Evolutionary conservation across 1,140 invertebrate species (phyloP), one percentile per base, ranked within the genome.

Genomic region (Drosophila orosa): DNA sequence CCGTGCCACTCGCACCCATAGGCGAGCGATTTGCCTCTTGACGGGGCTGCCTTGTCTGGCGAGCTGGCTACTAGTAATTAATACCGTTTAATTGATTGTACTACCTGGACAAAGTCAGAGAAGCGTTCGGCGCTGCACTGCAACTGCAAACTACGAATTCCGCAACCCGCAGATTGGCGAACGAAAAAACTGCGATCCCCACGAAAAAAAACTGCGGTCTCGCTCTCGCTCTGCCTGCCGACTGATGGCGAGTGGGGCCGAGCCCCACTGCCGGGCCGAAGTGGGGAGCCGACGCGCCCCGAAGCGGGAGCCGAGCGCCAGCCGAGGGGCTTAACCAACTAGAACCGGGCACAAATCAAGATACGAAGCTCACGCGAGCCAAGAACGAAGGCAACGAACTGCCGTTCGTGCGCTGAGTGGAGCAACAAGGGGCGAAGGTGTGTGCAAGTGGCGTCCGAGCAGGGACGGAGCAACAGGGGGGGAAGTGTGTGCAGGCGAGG

Each of bases 321-420:
- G 67, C 68, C 78, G 80, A 87, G 54, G 35, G 40, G 79, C 45
- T 82, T 76, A 73, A 56, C 84, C 84, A 89, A 87, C 83, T 87
- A 87, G 83, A 87, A 87, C 76, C 75, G 80, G 74, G 83, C 76
- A 77, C 39, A 57, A 66, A 74, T 78, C 83, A 79, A 83, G 73
- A 74, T 74, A 84, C 83, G 84, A 89, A 45, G 69, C 45, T 24
- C 50, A 22, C 45, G 50, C 40, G 48, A 71, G 31, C 33, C 56
- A 45, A 78, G 74, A 75, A 74, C 69, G 67, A 78, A 77, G 84
- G 82, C 82, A 83, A 83, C 80, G 80, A 85, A 83, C 80, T 82
- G 62, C 42, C 50, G 63, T 86, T 86, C 81, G 78, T 25, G 22
- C 60, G 48, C 10, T 57, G n/a, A 40, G 47, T 55, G 13, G 19